A percentile compares a stretch with the other conserved stretches of the same genome.
phyloP scores from a whole-genome alignment of 2,888 invertebrate species.

The Amblyteles armatorius region DNA sequence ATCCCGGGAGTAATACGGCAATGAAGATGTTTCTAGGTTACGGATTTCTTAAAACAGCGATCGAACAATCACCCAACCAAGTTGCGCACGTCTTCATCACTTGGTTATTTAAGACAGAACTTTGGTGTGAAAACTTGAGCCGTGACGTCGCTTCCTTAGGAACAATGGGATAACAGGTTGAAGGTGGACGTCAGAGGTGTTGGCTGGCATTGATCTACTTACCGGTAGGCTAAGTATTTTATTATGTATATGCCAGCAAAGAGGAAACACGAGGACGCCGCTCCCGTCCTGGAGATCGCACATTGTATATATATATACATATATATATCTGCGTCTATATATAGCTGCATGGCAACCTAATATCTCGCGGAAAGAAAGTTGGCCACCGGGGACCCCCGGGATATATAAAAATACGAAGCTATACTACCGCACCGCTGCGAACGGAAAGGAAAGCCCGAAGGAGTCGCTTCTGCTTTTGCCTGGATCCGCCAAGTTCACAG shows the following conservation, averaged over 20 bases:
- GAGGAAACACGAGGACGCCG: conserved; percentile 2
- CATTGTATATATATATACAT: conserved; percentile 10
- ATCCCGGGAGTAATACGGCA: background rate
- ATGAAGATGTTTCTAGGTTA: background rate
- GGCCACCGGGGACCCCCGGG: conserved; percentile 73
- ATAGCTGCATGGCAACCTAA: conserved; percentile 61
- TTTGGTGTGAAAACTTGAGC: conserved; percentile 2
- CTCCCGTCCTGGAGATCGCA: conserved; percentile 7
- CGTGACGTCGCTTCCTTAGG: background rate
- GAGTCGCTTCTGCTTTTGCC: conserved; percentile 35
- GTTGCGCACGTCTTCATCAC: background rate
- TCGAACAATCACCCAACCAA: background rate
- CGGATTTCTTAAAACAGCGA: background rate
- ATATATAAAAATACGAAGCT: conserved; percentile 74
- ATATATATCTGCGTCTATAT: background rate
- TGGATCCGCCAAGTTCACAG: conserved; percentile 76
- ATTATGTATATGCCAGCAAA: conserved; percentile 34
- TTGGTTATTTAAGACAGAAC: background rate
- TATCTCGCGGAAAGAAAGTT: conserved; percentile 72
- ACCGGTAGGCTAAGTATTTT: conserved; percentile 24
- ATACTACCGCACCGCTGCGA: conserved; percentile 73
- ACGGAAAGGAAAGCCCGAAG: conserved; percentile 83
- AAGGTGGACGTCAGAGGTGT: conserved; percentile 18
- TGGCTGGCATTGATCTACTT: conserved; percentile 38
- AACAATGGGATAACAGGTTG: background rate